These are phyloP conservation scores for Anguilla rostrata DNA, from an alignment of 2,113 vertebrate species.

Conservation along the genomic window DNA sequence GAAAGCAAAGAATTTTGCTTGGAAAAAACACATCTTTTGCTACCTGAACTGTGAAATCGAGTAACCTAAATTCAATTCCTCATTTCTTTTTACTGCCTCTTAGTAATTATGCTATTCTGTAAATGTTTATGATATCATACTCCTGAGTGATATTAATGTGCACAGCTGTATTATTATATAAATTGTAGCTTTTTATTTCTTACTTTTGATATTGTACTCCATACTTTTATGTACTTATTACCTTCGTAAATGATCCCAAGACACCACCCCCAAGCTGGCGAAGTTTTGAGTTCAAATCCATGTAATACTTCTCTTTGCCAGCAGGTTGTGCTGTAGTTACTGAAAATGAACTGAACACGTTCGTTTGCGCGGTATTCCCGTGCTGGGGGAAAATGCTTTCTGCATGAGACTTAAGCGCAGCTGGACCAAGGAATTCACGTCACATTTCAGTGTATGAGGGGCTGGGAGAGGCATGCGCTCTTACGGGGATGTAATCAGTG, in stretches of 20 bases:
- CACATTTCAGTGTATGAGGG: neutral
- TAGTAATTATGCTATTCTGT: conserved; percentile 30
- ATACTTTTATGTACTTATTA: neutral
- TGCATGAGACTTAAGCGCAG: neutral
- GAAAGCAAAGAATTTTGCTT: neutral
- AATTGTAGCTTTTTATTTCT: conserved; percentile 33
- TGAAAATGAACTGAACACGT: neutral
- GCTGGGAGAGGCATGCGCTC: neutral
- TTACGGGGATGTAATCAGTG: neutral
- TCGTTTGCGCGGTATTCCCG: neutral
- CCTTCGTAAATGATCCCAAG: neutral
- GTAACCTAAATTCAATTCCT: neutral
- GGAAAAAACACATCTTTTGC: neutral
- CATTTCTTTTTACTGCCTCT: neutral
- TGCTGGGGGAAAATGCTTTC: neutral
- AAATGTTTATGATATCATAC: conserved; percentile 36
- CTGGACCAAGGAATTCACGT: neutral
- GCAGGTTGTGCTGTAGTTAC: neutral
- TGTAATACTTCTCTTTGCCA: conserved; percentile 10
- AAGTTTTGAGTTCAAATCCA: neutral
- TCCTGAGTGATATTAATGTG: conserved; percentile 37
- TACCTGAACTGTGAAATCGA: neutral
- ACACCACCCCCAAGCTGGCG: too few relatives aligned
- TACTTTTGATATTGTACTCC: conserved; percentile 37
- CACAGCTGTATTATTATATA: conserved; percentile 42